Conservation (phyloP, 2,888 invertebrate species). For the Tenthredo mesomela region DNA sequence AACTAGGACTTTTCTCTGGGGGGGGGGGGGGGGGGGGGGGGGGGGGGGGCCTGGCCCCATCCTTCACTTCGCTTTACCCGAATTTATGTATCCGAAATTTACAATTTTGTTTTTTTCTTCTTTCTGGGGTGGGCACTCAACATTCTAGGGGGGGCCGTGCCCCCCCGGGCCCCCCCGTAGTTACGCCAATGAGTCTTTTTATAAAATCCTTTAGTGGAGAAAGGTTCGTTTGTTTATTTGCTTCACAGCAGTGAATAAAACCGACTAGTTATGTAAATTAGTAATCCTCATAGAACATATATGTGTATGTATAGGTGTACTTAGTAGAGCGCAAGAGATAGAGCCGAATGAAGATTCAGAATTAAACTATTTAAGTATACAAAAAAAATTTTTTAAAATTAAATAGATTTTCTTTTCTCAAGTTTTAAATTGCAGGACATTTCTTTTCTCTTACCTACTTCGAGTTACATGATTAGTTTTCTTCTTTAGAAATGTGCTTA, state of each 20-base stretch:
- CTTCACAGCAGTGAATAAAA: slow-evolving; percentile 30
- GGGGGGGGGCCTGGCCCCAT: no score
- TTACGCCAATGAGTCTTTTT: not conserved
- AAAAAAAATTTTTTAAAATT: not conserved
- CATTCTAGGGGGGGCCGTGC: no score
- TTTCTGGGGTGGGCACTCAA: no score
- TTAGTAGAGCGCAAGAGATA: slow-evolving; percentile 46
- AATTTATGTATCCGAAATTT: no score
- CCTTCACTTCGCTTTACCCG: no score
- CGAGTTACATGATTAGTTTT: not conserved
- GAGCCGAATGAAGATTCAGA: slow-evolving; percentile 28
- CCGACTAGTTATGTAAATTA: slow-evolving; percentile 46
- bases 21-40: no score
- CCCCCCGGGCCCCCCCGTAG: no score
- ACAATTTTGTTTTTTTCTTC: no score
- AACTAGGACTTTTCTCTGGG: no score
- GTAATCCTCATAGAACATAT: slow-evolving; percentile 8
- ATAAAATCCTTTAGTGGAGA: not conserved
- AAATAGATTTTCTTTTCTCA: not conserved
- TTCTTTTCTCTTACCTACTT: not conserved
- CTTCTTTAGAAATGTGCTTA: not conserved
- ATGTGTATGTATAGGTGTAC: not conserved
- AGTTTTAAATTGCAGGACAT: not conserved
- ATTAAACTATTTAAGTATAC: not conserved
- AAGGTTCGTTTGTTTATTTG: slow-evolving; percentile 47